Base-by-base conservation (phyloP, 2,888 invertebrate genomes). In the Pheosia tremula region DNA sequence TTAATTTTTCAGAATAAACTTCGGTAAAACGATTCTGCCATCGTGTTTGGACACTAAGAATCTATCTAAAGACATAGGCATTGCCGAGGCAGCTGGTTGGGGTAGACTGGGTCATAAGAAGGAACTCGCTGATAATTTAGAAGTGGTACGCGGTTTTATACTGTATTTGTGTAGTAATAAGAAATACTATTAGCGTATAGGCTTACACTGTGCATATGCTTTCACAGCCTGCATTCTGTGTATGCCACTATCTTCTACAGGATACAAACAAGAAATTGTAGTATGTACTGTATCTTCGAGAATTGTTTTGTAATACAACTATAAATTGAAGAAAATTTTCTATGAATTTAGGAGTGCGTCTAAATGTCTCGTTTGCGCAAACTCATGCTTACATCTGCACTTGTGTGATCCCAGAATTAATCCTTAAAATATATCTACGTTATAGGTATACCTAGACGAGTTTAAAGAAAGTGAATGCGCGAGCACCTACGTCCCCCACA, bases 1-100 rank as follows among this genome's bases (percentile, higher is more conserved):
- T 41, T 41, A 41, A 41, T 41, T 41, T 50, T 57, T 11, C 9
- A 57, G 57, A 49, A 56, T 57, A 57, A 49, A 37, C 36, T 57
- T 57, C 9, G 57, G 57, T 3, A 57, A 57, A 49, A n/a, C n/a
- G 7, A 5, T 57, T 13, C 38, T 57, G 38, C 57, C 57, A n/a
- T 36, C 38, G 6, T 57, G 57, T 49, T 37, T 57, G 49, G 49
- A 57, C 49, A 11, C 38, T 13, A 8, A 4, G 5, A 56, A 36
- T n/a, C 4, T 3, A n/a, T 36, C 45, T 24, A 10, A 13, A 4
- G 54, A 38, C n/a, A 4, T 9, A 5, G 4, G 36, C 6, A 13
- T 24, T 24, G 36, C 6, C 10, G 49, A 49, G 49, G 47, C 49
- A 5, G 57, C 57, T 11, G 57, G 57, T 7, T 57, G 57, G 57